phyloP scores from a whole-genome alignment of 1,140 invertebrate species.

The Scaptomyza pallida region DNA sequence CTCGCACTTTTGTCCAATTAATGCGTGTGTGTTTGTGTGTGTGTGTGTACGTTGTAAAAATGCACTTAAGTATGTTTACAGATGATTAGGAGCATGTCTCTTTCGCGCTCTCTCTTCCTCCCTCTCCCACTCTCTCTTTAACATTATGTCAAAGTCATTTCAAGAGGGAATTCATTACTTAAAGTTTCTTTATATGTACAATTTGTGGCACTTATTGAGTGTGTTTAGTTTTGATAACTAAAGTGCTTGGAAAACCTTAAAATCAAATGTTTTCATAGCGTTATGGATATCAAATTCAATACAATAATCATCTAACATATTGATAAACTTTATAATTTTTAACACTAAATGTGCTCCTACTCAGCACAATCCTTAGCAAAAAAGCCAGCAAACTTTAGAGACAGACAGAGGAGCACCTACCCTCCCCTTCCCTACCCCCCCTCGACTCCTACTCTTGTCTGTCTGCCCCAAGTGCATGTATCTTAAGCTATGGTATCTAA shows the following conservation, averaged over 20 bases:
- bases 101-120: background rate
- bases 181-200: background rate
- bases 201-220: background rate
- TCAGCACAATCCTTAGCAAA: too few species aligned
- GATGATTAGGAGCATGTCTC: slow-evolving; percentile 25
- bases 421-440: background rate
- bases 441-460: background rate
- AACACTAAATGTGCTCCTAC: too few species aligned
- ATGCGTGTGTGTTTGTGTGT: too few species aligned
- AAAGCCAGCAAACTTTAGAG: too few species aligned
- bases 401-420: too few species aligned
- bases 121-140: background rate
- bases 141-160: background rate
- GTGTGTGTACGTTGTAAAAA: slow-evolving; percentile 14
- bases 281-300: too few species aligned
- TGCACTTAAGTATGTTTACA: slow-evolving; percentile 45
- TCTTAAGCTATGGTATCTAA: slow-evolving; percentile 78
- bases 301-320: too few species aligned
- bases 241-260: background rate
- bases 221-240: background rate
- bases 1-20: slow-evolving; percentile 32
- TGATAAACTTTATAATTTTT: too few species aligned
- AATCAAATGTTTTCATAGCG: too few species aligned
- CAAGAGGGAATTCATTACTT: background rate
- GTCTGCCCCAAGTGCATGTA: slow-evolving; percentile 33